These are phyloP conservation scores for Hirtodrosophila trivittata DNA, from an alignment of 2,888 invertebrate genomes.

Conservation along the genomic window DNA sequence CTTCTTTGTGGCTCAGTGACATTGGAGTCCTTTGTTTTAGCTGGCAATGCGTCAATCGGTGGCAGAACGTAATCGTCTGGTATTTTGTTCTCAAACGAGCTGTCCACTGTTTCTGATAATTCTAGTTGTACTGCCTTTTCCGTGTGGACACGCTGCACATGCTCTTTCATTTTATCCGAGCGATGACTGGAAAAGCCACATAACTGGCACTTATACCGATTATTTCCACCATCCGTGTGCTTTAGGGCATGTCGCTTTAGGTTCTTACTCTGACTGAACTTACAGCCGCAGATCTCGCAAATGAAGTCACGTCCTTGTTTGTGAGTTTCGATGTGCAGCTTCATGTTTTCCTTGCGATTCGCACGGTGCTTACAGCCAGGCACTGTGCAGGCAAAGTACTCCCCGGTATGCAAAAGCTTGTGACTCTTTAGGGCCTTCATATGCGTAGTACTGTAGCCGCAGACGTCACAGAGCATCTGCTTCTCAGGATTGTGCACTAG, in stretches of 20 bases:
- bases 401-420: slow-evolving; percentile 85
- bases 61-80: slow-evolving; percentile 79
- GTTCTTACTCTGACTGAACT: slow-evolving; percentile 86
- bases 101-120: slow-evolving; percentile 80
- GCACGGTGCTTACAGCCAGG: slow-evolving; percentile 84
- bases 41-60: slow-evolving; percentile 36
- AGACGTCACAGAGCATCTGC: slow-evolving; percentile 86
- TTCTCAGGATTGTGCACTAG: slow-evolving; percentile 85
- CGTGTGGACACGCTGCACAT: slow-evolving; percentile 83
- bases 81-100: slow-evolving; percentile 76
- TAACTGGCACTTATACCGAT: slow-evolving; percentile 83
- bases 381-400: slow-evolving; percentile 84
- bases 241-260: slow-evolving; percentile 82
- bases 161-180: slow-evolving; percentile 85
- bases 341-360: slow-evolving; percentile 85
- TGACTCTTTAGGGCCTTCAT: slow-evolving; percentile 85
- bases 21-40: slow-evolving; percentile 4
- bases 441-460: slow-evolving; percentile 86
- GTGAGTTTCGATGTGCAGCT: slow-evolving; percentile 85
- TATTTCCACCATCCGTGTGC: slow-evolving; percentile 75
- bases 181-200: slow-evolving; percentile 85
- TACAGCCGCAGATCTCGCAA: slow-evolving; percentile 86
- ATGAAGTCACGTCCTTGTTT: slow-evolving; percentile 85
- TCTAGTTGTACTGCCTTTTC: slow-evolving; percentile 81
- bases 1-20: slow-evolving; percentile 6